These are phyloP conservation scores for Ascaphus truei DNA, from an alignment of 2,113 vertebrate species.

Conservation along the genomic window DNA sequence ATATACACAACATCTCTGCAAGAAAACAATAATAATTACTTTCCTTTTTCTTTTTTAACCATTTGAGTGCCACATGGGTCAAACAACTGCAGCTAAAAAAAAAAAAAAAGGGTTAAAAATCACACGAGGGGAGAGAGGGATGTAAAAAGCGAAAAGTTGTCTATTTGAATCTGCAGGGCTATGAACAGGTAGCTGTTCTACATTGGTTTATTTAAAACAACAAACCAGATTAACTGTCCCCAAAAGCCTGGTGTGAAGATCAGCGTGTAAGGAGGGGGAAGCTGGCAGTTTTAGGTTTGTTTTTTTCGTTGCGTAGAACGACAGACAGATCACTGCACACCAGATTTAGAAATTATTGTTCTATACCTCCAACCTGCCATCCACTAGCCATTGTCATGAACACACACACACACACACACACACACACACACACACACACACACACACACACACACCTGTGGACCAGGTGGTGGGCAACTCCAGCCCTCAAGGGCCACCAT, in stretches of 20 bases:
- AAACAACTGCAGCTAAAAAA: no score
- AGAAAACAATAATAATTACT: neutral
- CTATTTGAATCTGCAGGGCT: conserved; percentile 23
- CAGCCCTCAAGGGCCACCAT: no score
- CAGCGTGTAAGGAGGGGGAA: neutral
- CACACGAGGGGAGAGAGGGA: conserved; percentile 25
- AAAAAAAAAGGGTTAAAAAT: neutral
- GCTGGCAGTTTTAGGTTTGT: conserved; percentile 10
- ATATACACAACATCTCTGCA: neutral
- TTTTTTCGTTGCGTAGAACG: neutral
- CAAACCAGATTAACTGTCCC: conserved; percentile 13
- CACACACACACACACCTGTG: no score
- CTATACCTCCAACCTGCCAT: neutral
- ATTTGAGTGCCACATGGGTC: no score
- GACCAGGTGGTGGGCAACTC: no score
- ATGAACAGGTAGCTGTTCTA: conserved; percentile 2
- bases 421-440: no score
- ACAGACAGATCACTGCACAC: conserved; percentile 31
- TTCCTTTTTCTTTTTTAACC: no score
- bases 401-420: no score
- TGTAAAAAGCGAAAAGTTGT: conserved; percentile 31
- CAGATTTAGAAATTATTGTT: neutral
- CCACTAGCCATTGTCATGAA: neutral
- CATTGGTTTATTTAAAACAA: conserved; percentile 34
- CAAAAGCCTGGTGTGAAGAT: neutral